phyloP scores from a whole-genome alignment of 2,888 invertebrate genomes.

The Hypselothyrea guttata region DNA sequence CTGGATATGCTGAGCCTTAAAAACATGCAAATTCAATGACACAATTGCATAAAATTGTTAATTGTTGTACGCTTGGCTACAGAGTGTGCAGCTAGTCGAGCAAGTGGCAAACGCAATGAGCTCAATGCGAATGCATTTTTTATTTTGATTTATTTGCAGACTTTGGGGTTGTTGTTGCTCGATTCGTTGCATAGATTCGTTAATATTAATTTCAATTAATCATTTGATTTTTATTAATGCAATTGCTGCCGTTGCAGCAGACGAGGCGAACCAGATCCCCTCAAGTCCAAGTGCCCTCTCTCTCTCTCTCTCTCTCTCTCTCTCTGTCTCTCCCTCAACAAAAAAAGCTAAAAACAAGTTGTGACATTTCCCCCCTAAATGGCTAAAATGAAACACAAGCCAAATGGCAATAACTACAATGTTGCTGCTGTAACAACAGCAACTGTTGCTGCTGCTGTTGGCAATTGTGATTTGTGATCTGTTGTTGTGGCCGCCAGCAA shows the following conservation, averaged over 20 bases:
- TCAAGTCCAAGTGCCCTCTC: slow-evolving; percentile 14
- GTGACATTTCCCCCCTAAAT: slow-evolving; percentile 76
- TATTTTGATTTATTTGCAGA: slow-evolving; percentile 59
- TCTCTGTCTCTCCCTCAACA: neutral
- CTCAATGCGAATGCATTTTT: slow-evolving; percentile 56
- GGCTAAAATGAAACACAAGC: slow-evolving; percentile 66
- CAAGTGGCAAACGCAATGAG: slow-evolving; percentile 3
- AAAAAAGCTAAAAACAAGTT: slow-evolving; percentile 58
- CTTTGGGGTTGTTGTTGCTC: slow-evolving; percentile 24
- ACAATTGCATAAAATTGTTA: neutral
- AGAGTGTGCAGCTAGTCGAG: slow-evolving; percentile 28
- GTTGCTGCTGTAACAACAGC: slow-evolving; percentile 10
- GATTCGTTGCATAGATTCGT: slow-evolving; percentile 37
- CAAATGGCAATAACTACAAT: slow-evolving; percentile 38
- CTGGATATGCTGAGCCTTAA: too few species aligned
- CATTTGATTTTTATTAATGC: slow-evolving; percentile 45
- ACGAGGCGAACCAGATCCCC: slow-evolving; percentile 66
- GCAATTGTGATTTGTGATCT: slow-evolving; percentile 43
- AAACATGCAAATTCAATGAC: too few species aligned
- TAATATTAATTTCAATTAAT: slow-evolving; percentile 60
- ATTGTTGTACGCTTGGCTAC: neutral
- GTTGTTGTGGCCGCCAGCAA: slow-evolving; percentile 55
- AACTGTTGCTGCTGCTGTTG: slow-evolving; percentile 20
- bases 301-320: neutral
- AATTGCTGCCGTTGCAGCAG: slow-evolving; percentile 34